phyloP scores from a whole-genome alignment of 2,113 vertebrate genomes.

The Chaetops frenatus region DNA sequence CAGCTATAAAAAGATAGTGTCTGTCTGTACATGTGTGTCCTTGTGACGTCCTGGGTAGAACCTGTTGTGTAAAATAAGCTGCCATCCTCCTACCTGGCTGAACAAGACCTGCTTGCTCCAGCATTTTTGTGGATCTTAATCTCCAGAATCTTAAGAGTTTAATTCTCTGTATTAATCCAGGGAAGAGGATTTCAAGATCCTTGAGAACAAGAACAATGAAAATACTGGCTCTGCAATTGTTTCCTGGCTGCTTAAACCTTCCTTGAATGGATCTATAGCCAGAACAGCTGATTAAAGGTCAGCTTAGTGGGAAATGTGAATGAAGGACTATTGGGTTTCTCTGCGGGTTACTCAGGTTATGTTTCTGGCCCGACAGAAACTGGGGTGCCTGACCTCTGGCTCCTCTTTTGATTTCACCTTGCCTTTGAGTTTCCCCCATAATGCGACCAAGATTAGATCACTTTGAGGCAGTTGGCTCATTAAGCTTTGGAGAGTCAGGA shows the following conservation, averaged over 20 bases:
- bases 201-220: not conserved
- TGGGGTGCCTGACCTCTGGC: not conserved
- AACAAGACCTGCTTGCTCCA: not conserved
- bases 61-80: not conserved
- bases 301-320: not conserved
- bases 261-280: not conserved
- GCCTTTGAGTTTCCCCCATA: not conserved
- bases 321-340: not conserved
- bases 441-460: not conserved
- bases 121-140: not conserved
- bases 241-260: not conserved
- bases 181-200: not conserved
- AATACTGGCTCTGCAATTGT: not conserved
- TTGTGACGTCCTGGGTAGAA: not conserved
- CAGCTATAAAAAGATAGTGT: not conserved
- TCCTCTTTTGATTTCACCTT: not conserved
- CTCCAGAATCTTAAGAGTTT: not conserved
- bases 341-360: not conserved
- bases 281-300: not conserved
- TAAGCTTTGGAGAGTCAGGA: not conserved
- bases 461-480: not conserved
- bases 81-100: not conserved
- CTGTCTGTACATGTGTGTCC: not conserved
- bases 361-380: not conserved
- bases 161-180: not conserved